Base-by-base conservation (phyloP, 2,888 invertebrate species). In the Andrena marginata region DNA sequence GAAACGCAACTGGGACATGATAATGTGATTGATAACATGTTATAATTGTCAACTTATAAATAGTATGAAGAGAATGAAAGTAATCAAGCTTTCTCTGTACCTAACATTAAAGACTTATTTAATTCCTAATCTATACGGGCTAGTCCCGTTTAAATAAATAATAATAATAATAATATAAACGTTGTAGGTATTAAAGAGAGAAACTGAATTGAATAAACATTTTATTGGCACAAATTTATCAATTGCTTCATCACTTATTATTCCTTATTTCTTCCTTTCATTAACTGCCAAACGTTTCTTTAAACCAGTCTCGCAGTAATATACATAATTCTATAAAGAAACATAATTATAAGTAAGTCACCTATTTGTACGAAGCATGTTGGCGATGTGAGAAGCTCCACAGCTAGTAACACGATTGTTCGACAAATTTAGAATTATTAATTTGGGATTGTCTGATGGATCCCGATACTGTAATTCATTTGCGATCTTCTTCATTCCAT, bases 321-420 rank as follows among this genome's bases (percentile, higher is more conserved):
- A 42, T 42, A 42, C 42, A 42, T 16, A 42, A 42, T 54, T 54
- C 23, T 2, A 54, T 2, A 8, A 20, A 54, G 23, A 54, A 54
- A 7, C 8, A 54, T 20, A 54, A 20, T 20, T 51, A 20, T 20
- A 20, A n/a, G 7, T 7, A n/a, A 8, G 10, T 59, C 20, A 87
- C 90, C 91, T 89, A 67, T 91, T 91, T 0, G 88, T 90, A 29
- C 94, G 92, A 65, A 94, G 88, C 84, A 93, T 91, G 20, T 85
- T 77, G 0, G 92, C 93, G 2, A 94, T 72, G 20, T 90, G 69
- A 35, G 48, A 54, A 4, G 90, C 90, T 2, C 94, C 94, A 16
- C 82, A 84, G 63, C 94, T 93, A 23, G 91, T 91, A 31, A 94
- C 88, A 51, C 83, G 85, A 86, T 94, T 94, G 74, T 93, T 92